These are phyloP conservation scores for Pherbina coryleti DNA, from an alignment of 2,888 invertebrate genomes.

Conservation along the genomic window DNA sequence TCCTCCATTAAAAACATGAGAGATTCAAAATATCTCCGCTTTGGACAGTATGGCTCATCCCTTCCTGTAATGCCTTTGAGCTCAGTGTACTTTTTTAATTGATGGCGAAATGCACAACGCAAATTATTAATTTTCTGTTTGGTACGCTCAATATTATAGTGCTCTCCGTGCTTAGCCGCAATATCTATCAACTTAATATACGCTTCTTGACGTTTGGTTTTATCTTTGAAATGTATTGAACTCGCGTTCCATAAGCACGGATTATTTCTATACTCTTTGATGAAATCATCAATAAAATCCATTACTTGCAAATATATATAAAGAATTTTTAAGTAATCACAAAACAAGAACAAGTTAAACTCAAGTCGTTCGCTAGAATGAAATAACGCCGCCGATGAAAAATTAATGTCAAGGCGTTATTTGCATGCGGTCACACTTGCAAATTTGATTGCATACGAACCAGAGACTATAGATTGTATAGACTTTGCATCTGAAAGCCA, in stretches of 20 bases:
- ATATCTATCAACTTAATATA: constrained; percentile 67
- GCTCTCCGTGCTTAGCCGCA: constrained; percentile 68
- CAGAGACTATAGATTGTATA: no score
- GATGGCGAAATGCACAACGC: constrained; percentile 67
- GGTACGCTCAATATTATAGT: constrained; percentile 68
- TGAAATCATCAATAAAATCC: constrained; percentile 69
- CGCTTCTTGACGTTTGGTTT: constrained; percentile 65
- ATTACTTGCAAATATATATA: constrained; percentile 43
- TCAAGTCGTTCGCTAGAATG: no score
- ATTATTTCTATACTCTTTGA: constrained; percentile 67
- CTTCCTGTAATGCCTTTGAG: constrained; percentile 66
- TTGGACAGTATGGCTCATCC: constrained; percentile 67
- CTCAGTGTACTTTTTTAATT: constrained; percentile 66
- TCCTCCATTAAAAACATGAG: constrained; percentile 69
- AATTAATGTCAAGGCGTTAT: no score
- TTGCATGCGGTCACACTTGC: no score
- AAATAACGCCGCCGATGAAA: no score
- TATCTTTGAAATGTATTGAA: constrained; percentile 66
- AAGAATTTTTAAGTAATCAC: no score
- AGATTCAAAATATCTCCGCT: constrained; percentile 67
- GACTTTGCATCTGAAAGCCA: no score
- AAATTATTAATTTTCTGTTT: constrained; percentile 69
- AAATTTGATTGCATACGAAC: no score
- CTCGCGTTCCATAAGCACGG: constrained; percentile 68
- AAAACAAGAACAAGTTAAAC: no score